phyloP scores from a whole-genome alignment of 2,888 invertebrate species.

The Drosophila hamatofila region DNA sequence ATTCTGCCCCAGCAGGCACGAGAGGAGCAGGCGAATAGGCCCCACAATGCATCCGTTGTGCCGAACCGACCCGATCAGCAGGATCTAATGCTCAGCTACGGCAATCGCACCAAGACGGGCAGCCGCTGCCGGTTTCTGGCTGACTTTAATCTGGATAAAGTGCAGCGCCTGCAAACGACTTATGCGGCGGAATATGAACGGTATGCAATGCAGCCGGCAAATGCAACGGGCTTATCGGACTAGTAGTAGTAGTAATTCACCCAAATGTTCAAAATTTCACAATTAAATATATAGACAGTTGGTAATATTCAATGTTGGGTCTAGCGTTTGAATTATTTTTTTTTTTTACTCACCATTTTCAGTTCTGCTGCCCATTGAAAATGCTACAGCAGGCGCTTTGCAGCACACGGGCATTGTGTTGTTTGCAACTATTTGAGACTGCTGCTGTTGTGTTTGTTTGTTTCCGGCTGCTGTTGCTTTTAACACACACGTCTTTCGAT shows the following conservation, averaged over 20 bases:
- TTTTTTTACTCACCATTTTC: conserved; percentile 67
- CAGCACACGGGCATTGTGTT: conserved; percentile 56
- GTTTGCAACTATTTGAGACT: conserved; percentile 13
- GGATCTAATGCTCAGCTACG: conserved; percentile 47
- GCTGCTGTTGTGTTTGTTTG: conserved; percentile 4
- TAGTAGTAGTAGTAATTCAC: background rate
- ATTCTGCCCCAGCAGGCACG: conserved; percentile 30
- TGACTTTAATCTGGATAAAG: conserved; percentile 1
- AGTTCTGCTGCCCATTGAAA: conserved; percentile 69
- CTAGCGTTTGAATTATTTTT: conserved; percentile 11
- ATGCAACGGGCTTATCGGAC: background rate
- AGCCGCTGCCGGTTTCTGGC: conserved; percentile 7
- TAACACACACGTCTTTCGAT: conserved; percentile 44
- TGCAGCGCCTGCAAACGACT: conserved; percentile 35
- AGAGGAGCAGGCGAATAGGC: background rate
- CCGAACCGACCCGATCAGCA: conserved; percentile 12
- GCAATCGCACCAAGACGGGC: conserved; percentile 43
- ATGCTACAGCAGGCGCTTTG: conserved; percentile 44
- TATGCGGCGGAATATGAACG: conserved; percentile 27
- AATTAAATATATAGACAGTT: background rate
- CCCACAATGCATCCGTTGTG: background rate
- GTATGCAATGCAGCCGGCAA: conserved; percentile 7
- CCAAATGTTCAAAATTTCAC: conserved; percentile 12
- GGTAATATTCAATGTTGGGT: conserved; percentile 16
- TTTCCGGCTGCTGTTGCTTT: conserved; percentile 45